A percentile compares a stretch with the other conserved stretches of the same genome.
Conservation (phyloP, 2,888 invertebrate genomes). For the Hyppa rectilinea region DNA sequence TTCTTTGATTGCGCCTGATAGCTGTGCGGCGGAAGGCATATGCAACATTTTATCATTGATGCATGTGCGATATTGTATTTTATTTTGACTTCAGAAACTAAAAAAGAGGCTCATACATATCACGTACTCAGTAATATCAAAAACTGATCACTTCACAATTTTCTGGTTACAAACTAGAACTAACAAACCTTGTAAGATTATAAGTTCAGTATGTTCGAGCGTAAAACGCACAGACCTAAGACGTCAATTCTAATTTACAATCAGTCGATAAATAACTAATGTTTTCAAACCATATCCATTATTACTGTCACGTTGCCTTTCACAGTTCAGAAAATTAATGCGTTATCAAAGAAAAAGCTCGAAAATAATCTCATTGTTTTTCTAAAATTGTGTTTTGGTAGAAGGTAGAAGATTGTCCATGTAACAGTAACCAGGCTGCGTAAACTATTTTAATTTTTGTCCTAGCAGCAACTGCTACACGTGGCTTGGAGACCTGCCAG, state of each 20-base stretch:
- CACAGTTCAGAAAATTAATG: not conserved
- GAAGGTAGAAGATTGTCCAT: conserved; percentile 17
- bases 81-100: not conserved
- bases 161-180: not conserved
- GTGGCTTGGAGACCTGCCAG: conserved; percentile 60
- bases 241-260: not conserved
- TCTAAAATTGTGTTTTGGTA: not conserved
- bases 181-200: not conserved
- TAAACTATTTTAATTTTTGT: conserved; percentile 34
- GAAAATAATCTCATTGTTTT: not conserved
- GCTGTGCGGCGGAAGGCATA: conserved; percentile 52
- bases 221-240: not conserved
- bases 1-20: conserved; percentile 64
- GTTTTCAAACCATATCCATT: not conserved
- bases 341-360: not conserved
- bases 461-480: conserved; percentile 55
- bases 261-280: not conserved
- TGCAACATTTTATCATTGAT: conserved; percentile 57
- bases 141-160: not conserved
- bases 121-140: not conserved
- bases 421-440: conserved; percentile 13
- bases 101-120: conserved; percentile 3
- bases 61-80: conserved; percentile 38
- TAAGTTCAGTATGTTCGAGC: not conserved
- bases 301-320: not conserved